These are phyloP conservation scores for Leucoma salicis DNA, from an alignment of 2,888 invertebrate genomes.

Conservation along the genomic window DNA sequence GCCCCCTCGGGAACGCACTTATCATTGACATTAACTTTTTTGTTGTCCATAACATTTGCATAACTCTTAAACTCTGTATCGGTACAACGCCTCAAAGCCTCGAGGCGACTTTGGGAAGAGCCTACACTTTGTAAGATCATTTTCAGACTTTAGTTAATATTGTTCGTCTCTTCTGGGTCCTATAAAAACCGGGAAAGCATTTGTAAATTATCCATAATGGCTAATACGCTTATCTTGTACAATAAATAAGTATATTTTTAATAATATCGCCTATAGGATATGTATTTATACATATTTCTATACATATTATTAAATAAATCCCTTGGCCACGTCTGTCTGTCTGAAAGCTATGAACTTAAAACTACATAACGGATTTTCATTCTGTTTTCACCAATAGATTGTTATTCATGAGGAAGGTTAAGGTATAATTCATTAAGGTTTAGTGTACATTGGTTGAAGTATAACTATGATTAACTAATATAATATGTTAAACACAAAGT, in stretches of 20 bases:
- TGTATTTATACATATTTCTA: not conserved
- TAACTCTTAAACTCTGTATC: slow-evolving; percentile 74
- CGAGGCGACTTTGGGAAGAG: slow-evolving; percentile 63
- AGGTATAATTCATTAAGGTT: too few relatives aligned
- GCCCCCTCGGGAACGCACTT: slow-evolving; percentile 71
- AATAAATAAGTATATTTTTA: not conserved
- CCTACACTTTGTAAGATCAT: slow-evolving; percentile 80
- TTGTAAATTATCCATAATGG: slow-evolving; percentile 59
- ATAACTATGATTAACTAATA: too few relatives aligned
- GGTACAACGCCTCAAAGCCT: slow-evolving; percentile 57
- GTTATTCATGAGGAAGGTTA: too few relatives aligned
- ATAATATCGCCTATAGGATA: not conserved
- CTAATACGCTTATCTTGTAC: slow-evolving; percentile 29
- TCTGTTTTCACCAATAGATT: too few relatives aligned
- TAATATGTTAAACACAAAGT: too few relatives aligned
- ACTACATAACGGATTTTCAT: too few relatives aligned
- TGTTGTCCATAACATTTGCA: slow-evolving; percentile 83
- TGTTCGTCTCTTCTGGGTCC: slow-evolving; percentile 58
- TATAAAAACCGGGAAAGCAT: slow-evolving; percentile 53
- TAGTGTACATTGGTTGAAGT: too few relatives aligned
- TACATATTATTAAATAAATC: not conserved
- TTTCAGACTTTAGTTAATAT: slow-evolving; percentile 69
- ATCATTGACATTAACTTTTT: slow-evolving; percentile 81
- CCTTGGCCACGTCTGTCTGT: too few relatives aligned
- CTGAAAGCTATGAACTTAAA: too few relatives aligned